Evolutionary conservation across 2,113 vertebrate species (phyloP), one percentile per base, ranked within the genome.

Genomic region (Lasiurus cinereus): DNA sequence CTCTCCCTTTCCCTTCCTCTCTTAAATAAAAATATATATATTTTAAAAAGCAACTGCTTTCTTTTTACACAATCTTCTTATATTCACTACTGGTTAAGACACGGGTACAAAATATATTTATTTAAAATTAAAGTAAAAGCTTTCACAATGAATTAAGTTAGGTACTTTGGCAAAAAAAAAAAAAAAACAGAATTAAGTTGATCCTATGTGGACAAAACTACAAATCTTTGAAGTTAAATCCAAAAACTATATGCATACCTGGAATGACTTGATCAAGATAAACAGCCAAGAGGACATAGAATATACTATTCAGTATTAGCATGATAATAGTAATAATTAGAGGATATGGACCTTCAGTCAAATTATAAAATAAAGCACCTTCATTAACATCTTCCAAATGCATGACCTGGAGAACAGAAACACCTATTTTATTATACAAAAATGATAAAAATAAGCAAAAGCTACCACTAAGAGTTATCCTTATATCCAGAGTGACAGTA

Each of bases 251-350:
- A 43, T 67, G 54, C 98, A 36, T 73, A 99, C 99, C 99, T 98
- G 99, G 99, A 73, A 99, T 98, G n/a, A 99, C 99, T 98, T 99
- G 99, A 97, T 99, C 99, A 39, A 99, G 98, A 97, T 99, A 99
- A 29, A 99, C 46, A 48, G 99, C 99, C 12, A 99, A 85, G 3
- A 99, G 98, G n/a, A 99, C 98, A 88, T 99, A 99, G 69, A 99
- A 98, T 59, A 99, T 6, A 88, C 99, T 99, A 97, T 99, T 99
- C 91, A 99, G 88, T 6, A 98, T 96, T 83, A 99, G 84, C 83
- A 99, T 98, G 52, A 99, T 6, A 27, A 99, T 85, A 7, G 99
- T 98, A 46, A 99, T 98, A 0, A 99, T 98, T 0, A 99, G 99
- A 0, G 99, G 99, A 94, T 99, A 99, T 36, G 99, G 99, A 6